Conservation (phyloP, 2,888 invertebrate species). For the Nomada goodeniana region DNA sequence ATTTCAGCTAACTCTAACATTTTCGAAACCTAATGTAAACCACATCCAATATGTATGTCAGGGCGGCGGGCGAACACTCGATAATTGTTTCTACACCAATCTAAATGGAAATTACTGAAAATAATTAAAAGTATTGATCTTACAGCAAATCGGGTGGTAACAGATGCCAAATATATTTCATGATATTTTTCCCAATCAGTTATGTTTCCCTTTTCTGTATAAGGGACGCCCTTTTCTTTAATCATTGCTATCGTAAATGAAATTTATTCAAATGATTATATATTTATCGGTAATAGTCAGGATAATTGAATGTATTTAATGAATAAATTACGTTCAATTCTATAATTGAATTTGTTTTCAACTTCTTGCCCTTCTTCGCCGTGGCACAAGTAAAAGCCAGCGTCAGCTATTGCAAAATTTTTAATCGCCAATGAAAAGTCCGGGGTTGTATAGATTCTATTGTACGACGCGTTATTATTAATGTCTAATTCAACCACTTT, state of each 20-base stretch:
- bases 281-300: neutral
- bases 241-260: slow-evolving; percentile 67
- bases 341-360: slow-evolving; percentile 85
- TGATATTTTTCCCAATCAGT: slow-evolving; percentile 85
- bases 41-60: neutral
- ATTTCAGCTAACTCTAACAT: slow-evolving; percentile 83
- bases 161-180: slow-evolving; percentile 83
- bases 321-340: slow-evolving; percentile 83
- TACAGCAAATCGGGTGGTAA: slow-evolving; percentile 84
- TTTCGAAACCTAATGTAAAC: slow-evolving; percentile 78
- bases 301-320: neutral
- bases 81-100: neutral
- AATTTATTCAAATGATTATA: neutral
- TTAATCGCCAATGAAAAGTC: slow-evolving; percentile 85
- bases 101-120: neutral
- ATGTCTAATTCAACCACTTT: slow-evolving; percentile 84
- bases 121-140: slow-evolving; percentile 10
- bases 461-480: slow-evolving; percentile 84
- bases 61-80: neutral
- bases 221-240: slow-evolving; percentile 58
- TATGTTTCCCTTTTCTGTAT: slow-evolving; percentile 83
- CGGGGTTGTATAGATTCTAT: slow-evolving; percentile 83
- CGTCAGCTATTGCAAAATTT: slow-evolving; percentile 82
- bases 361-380: slow-evolving; percentile 82
- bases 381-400: slow-evolving; percentile 85